phyloP scores from a whole-genome alignment of 2,113 vertebrate species.

The Triplophysa dalaica region DNA sequence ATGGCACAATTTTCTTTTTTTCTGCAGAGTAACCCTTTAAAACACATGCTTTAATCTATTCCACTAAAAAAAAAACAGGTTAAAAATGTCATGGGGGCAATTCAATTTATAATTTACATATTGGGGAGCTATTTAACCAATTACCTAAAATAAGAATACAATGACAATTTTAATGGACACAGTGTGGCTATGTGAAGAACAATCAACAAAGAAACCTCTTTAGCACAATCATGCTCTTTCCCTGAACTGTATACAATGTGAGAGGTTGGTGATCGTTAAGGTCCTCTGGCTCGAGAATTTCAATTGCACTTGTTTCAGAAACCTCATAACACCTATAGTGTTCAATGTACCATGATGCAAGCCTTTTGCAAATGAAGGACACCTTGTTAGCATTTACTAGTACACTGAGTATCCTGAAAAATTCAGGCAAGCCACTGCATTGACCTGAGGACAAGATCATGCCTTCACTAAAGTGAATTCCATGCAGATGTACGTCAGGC shows the following conservation, averaged over 20 bases:
- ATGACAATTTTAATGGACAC: constrained; percentile 22
- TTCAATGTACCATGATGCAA: constrained; percentile 26
- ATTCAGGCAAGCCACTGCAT: constrained; percentile 2
- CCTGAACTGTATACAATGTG: background rate
- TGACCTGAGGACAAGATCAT: constrained; percentile 28
- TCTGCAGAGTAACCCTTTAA: no score
- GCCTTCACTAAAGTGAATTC: constrained; percentile 21
- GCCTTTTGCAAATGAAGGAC: constrained; percentile 12
- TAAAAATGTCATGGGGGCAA: no score
- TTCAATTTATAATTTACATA: no score
- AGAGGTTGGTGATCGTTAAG: constrained; percentile 32
- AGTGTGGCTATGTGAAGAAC: no score
- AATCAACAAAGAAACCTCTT: constrained; percentile 20
- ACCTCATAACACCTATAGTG: constrained; percentile 31
- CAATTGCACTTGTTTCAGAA: constrained; percentile 19
- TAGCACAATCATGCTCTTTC: constrained; percentile 12
- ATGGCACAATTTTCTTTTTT: no score
- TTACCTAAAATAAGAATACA: background rate
- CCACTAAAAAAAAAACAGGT: no score
- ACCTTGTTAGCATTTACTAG: constrained; percentile 8
- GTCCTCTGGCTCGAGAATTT: constrained; percentile 38
- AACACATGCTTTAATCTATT: no score
- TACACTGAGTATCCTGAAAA: constrained; percentile 31
- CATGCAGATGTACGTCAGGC: constrained; percentile 16
- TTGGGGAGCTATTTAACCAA: no score